Conservation (phyloP, 1,140 invertebrate species). For the Panagrolaimus sp. region DNA sequence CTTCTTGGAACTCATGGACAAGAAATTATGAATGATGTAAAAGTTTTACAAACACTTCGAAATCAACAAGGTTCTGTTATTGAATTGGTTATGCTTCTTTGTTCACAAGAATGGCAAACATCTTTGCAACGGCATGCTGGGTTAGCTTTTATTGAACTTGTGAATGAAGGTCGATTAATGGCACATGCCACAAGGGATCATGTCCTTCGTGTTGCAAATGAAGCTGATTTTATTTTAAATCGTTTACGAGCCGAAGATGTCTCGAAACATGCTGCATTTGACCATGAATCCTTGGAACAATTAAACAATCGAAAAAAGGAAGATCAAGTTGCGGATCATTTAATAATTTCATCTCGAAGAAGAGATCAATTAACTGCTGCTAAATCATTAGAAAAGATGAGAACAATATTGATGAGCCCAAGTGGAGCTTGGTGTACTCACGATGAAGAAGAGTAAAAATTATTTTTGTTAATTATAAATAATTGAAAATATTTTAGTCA, state of each 20-base stretch:
- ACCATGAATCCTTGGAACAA: slow-evolving; percentile 38
- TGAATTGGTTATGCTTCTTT: slow-evolving; percentile 94
- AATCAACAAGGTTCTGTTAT: slow-evolving; percentile 85
- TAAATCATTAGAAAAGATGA: slow-evolving; percentile 81
- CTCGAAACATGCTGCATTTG: slow-evolving; percentile 75
- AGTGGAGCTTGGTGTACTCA: slow-evolving; percentile 76
- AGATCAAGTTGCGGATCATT: slow-evolving; percentile 80
- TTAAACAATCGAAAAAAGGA: slow-evolving; percentile 29
- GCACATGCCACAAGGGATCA: slow-evolving; percentile 99
- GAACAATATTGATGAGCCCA: slow-evolving; percentile 86
- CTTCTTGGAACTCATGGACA: slow-evolving; percentile 96
- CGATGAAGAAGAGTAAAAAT: slow-evolving; percentile 24
- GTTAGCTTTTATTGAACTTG: slow-evolving; percentile 95
- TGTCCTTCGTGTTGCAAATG: slow-evolving; percentile 97
- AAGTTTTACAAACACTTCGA: slow-evolving; percentile 82
- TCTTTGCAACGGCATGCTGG: slow-evolving; percentile 98
- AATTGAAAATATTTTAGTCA: slow-evolving; percentile 50
- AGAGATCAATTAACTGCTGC: slow-evolving; percentile 86
- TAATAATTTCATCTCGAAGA: slow-evolving; percentile 86
- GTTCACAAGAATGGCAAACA: slow-evolving; percentile 98
- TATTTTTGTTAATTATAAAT: slow-evolving; percentile 7
- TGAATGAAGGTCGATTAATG: slow-evolving; percentile 89
- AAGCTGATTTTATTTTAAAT: slow-evolving; percentile 98
- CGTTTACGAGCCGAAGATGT: slow-evolving; percentile 97
- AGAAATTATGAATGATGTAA: slow-evolving; percentile 93